Evolutionary conservation across 23 tunicate species (phyloP).

Genomic region (Trididemnum clinides): DNA sequence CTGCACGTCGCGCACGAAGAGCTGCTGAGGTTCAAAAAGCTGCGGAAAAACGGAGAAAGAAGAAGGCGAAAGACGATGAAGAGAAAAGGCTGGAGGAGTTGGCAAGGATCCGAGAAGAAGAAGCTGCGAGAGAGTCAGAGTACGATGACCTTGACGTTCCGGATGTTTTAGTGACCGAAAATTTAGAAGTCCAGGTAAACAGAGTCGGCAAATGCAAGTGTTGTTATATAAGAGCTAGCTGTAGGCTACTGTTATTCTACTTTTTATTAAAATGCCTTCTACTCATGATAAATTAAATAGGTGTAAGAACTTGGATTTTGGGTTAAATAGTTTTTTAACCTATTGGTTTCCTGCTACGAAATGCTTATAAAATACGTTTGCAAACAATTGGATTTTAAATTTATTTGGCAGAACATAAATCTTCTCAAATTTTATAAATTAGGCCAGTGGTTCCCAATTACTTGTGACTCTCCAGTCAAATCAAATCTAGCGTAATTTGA

Average conservation of each 20-base stretch:
- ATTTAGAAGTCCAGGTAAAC: conserved; percentile 72
- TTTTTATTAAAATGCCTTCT: background rate
- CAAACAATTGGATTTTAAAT: no score
- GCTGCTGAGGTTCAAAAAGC: conserved; percentile 76
- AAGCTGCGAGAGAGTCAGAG: conserved; percentile 35
- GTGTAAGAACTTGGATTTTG: background rate
- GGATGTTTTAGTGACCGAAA: conserved; percentile 49
- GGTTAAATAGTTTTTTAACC: no score
- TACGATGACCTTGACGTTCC: conserved; percentile 75
- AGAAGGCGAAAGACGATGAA: conserved; percentile 55
- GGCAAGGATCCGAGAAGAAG: conserved; percentile 41
- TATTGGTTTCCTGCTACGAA: no score
- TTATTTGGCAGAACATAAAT: no score
- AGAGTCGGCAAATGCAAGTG: no score
- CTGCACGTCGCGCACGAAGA: conserved; percentile 75
- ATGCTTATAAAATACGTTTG: no score
- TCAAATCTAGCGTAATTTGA: no score
- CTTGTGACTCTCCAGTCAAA: no score
- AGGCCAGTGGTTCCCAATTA: no score
- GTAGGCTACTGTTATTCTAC: no score
- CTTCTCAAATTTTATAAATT: no score
- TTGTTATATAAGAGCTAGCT: no score
- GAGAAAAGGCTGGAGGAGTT: conserved; percentile 59
- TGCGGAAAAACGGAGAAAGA: conserved; percentile 49
- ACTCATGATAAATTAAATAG: background rate